A percentile compares a stretch with the other conserved stretches of the same genome.
Conservation (phyloP, 37 sponge, comb jelly and placozoan genomes). For the Cliona cf. orientalis region DNA sequence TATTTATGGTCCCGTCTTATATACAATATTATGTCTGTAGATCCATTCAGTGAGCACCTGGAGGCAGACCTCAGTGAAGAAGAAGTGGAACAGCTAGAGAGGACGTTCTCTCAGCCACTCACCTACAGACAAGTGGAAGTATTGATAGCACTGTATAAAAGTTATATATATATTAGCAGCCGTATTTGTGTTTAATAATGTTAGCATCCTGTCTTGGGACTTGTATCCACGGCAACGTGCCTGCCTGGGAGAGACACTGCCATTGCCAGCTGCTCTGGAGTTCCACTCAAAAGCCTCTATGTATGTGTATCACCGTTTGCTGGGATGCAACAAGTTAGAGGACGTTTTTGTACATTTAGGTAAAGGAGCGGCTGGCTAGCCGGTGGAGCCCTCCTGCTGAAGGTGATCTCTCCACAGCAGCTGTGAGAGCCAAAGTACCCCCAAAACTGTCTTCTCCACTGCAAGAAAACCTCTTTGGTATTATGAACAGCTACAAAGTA, state of each 20-base stretch:
- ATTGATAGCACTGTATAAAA: background rate
- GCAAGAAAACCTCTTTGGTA: constrained; percentile 47
- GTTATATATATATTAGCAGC: background rate
- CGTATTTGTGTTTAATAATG: background rate
- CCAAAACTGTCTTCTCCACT: constrained; percentile 15
- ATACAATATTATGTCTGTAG: constrained; percentile 1
- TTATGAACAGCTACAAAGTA: constrained; percentile 61
- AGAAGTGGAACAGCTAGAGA: constrained; percentile 26
- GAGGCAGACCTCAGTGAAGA: constrained; percentile 47
- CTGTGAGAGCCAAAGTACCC: background rate
- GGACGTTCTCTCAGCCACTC: constrained; percentile 19
- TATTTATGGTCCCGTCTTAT: too few species aligned
- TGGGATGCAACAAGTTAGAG: background rate
- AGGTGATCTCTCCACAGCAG: background rate
- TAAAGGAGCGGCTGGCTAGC: constrained; percentile 19
- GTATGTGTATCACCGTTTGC: constrained; percentile 8
- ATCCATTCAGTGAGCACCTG: constrained; percentile 66
- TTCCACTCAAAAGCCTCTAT: constrained; percentile 18
- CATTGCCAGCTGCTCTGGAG: background rate
- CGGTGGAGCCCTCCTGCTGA: constrained; percentile 25
- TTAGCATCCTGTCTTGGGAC: background rate
- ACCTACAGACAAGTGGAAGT: constrained; percentile 14
- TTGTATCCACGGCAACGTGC: background rate
- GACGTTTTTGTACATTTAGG: constrained; percentile 11
- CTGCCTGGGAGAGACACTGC: background rate